phyloP scores from a whole-genome alignment of 64 coral and sea anemone genomes.

The Exaiptasia diaphana region DNA sequence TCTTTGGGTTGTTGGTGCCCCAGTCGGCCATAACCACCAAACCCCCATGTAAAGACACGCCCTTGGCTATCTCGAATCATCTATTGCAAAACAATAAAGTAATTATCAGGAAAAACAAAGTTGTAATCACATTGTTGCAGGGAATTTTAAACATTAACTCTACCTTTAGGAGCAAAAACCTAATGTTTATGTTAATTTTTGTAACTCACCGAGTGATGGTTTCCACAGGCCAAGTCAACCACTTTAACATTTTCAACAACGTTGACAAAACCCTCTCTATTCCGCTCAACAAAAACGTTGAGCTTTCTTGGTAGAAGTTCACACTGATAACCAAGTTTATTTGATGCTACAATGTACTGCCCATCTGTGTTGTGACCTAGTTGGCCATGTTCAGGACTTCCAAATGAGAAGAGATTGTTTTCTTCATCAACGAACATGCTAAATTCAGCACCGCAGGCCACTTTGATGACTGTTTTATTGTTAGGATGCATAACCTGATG shows the following conservation, averaged over 20 bases:
- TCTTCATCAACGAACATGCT: constrained; percentile 90
- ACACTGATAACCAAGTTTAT: constrained; percentile 80
- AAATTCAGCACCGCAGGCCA: constrained; percentile 77
- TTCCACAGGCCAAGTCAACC: constrained; percentile 65
- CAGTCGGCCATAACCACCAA: constrained; percentile 85
- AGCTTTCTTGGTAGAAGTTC: constrained; percentile 63
- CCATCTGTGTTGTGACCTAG: constrained; percentile 88
- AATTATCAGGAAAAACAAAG: no score
- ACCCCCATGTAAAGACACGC: constrained; percentile 80
- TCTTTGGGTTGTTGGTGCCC: constrained; percentile 91
- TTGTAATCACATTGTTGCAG: no score
- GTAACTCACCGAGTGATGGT: constrained; percentile 60
- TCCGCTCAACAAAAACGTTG: constrained; percentile 72
- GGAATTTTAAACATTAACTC: background rate
- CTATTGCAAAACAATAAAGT: constrained; percentile 3
- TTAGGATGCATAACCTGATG: constrained; percentile 70
- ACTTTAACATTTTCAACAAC: constrained; percentile 65
- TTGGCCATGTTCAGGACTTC: constrained; percentile 79
- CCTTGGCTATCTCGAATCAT: constrained; percentile 58
- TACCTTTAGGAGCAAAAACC: background rate
- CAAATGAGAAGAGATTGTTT: constrained; percentile 71
- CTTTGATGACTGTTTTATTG: constrained; percentile 65
- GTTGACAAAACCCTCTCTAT: constrained; percentile 68
- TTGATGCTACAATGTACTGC: constrained; percentile 77
- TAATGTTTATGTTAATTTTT: background rate